Evolutionary conservation across 2,797 vertebrate species (phyloP), one percentile per base, ranked within the genome.

Genomic region (Hipposideros larvatus): DNA sequence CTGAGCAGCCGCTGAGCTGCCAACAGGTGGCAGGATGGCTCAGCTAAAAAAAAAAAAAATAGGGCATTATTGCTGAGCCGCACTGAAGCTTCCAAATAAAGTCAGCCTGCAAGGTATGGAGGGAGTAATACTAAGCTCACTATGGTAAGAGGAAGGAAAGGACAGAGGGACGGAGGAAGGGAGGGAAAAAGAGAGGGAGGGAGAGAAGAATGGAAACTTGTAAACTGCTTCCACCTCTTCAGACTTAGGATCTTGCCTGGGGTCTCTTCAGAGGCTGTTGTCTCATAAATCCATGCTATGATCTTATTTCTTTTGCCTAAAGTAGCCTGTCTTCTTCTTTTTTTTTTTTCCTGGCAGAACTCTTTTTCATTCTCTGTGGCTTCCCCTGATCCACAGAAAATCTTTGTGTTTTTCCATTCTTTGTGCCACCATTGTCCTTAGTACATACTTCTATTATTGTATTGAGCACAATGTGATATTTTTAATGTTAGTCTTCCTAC

Each of bases 231-330:
- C 34, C 4, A 73, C 37, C 24, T 78, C 28, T 34, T 77, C 82
- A 87, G 61, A 90, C 53, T 70, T 53, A 24, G 51, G 13, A 26
- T 61, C 14, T 93, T 24, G 31, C 41, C 63, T 26, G 6, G 26
- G 24, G 5, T 70, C 70, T 77, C 51, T 53, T 61, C 65, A 57
- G 11, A 79, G 53, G 51, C 48, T 34, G 4, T 43, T 66, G 61
- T 75, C 87, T 82, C 57, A 37, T 65, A 92, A 93, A 89, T 77
- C 21, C 41, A 87, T 31, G 3, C 9, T 34, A 51, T 26, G 37
- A 75, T 86, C 68, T n/a, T 65, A 74, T 82, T 95, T 65, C 31
- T 85, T 91, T 89, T 63, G 51, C 74, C 37, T 73, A 24, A 86
- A 78, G 34, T 51, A 46, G 3, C 13, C 7, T 91, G 53, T 88